phyloP scores from a whole-genome alignment of 2,113 vertebrate species.

The Gallinago jamesoni region DNA sequence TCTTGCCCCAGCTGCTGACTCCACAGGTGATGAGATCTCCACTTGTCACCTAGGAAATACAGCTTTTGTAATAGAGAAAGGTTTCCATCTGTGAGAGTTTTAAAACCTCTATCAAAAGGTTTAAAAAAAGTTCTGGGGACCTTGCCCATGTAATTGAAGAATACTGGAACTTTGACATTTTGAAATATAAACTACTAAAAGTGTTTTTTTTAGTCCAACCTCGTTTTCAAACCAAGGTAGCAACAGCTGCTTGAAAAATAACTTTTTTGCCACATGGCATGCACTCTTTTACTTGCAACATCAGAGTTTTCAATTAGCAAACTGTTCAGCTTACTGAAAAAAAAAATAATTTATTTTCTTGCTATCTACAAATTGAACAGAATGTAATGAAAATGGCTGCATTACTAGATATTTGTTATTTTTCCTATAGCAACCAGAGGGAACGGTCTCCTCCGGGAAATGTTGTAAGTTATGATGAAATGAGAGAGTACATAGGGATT shows the following conservation, averaged over 20 bases:
- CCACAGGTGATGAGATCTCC: slow-evolving; percentile 20
- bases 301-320: not conserved
- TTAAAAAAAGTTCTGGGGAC: not conserved
- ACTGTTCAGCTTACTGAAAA: not conserved
- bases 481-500: not conserved
- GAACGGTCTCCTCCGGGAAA: not conserved
- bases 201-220: not conserved
- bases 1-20: slow-evolving; percentile 27
- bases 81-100: not conserved
- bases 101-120: not conserved
- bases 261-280: not conserved
- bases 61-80: not conserved
- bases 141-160: not conserved
- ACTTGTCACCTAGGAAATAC: slow-evolving; percentile 33
- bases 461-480: not conserved
- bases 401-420: not conserved
- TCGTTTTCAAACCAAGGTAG: not conserved
- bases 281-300: not conserved
- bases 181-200: not conserved
- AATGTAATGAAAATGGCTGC: not conserved
- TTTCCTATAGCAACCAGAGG: not conserved
- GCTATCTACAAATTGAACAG: not conserved
- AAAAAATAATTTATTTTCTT: not conserved
- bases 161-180: not conserved
- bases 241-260: not conserved